These are phyloP conservation scores for Pantherophis alleghaniensis DNA, from an alignment of 2,797 vertebrate species.

Conservation along the genomic window DNA sequence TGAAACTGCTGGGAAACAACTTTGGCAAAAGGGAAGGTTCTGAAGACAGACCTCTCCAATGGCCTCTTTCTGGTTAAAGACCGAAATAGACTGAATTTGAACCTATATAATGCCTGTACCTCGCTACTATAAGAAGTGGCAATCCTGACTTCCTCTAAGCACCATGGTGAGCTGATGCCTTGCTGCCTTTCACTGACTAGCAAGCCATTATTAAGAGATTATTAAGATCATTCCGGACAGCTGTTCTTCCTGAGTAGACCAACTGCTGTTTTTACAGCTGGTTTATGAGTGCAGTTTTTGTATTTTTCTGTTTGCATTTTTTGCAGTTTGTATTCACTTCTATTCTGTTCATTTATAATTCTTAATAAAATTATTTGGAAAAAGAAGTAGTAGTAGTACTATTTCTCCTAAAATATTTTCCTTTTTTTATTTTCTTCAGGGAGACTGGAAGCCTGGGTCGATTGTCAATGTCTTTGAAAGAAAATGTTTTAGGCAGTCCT, in stretches of 20 bases:
- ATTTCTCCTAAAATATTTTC: neutral
- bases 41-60: neutral
- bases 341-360: neutral
- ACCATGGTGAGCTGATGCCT: neutral
- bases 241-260: too few species aligned
- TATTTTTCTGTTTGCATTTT: neutral
- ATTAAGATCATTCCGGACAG: too few species aligned
- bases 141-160: neutral
- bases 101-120: neutral
- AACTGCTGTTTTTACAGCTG: neutral
- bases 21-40: neutral
- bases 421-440: constrained; percentile 71
- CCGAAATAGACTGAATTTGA: neutral
- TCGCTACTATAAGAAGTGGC: neutral
- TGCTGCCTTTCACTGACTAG: neutral
- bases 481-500: constrained; percentile 85
- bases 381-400: neutral
- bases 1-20: neutral
- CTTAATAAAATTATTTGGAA: neutral
- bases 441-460: constrained; percentile 82
- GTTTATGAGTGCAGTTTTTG: neutral
- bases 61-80: neutral
- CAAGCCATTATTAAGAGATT: too few species aligned
- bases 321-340: neutral
- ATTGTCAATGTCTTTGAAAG: constrained; percentile 77